Base-by-base conservation (phyloP, 2,888 invertebrate genomes). In the Eledona agricola region DNA sequence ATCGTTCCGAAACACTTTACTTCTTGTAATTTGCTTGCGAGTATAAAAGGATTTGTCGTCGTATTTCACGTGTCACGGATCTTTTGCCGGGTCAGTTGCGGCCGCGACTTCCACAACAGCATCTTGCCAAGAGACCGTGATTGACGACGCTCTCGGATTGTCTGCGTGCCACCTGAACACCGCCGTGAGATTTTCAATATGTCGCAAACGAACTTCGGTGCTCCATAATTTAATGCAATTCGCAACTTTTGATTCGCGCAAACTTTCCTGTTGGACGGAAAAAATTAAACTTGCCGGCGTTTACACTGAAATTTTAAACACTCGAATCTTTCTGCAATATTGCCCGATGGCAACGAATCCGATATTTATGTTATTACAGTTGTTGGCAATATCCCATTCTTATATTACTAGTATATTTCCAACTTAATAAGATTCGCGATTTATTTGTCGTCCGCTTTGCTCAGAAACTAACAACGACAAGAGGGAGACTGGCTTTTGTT, bases 41-140 rank as follows among this genome's bases (percentile, higher is more conserved):
- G n/a, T 58, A 60, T 58, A 62, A 62, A 62, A 62, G 61, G 60
- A 61, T 63, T 61, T 63, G 63, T 65, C 65, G 61, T 60, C 63
- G 62, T 63, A 65, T 65, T 65, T 65, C 60, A 63, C 61, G 58
- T 63, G 65, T 63, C 63, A 63, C 59, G 55, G 57, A 47, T 54
- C 59, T 61, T 65, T 65, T 63, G 55, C 61, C 63, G 59, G 61
- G 60, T 60, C 58, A 65, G 55, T 64, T 60, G 58, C 55, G 49
- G 43, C 22, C 45, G 55, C 35, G 58, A 49, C 49, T 59, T 50
- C 43, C 57, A 51, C 46, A 59, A 55, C 52, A 59, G 55, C 54
- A 17, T 61, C 62, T 64, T 63, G 63, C 62, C 62, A 63, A 60
- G 50, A 32, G 40, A 34, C 47, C 51, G 59, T 59, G 61, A 63